Evolutionary conservation across 2,797 vertebrate species (phyloP).

Genomic region (Chelon auratus): DNA sequence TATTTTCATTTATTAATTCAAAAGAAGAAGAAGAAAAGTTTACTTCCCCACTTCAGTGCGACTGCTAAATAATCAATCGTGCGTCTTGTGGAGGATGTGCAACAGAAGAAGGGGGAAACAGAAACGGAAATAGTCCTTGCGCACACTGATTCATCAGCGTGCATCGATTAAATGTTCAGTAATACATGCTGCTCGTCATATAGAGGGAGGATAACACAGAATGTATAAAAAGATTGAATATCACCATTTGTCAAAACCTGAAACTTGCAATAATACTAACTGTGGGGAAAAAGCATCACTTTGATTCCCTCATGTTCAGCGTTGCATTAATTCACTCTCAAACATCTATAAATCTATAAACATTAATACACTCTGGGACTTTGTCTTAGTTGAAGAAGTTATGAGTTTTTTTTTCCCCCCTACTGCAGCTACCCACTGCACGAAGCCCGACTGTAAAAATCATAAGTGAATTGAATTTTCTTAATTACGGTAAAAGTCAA

Average conservation of each 20-base stretch:
- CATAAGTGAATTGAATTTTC: conserved; percentile 80
- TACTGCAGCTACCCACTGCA: conserved; percentile 49
- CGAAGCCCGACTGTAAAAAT: conserved; percentile 67
- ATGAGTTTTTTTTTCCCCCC: conserved; percentile 25
- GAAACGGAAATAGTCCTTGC: conserved; percentile 42
- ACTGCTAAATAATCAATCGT: conserved; percentile 67
- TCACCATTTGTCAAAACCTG: conserved; percentile 35
- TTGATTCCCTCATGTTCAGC: conserved; percentile 30
- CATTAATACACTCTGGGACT: conserved; percentile 61
- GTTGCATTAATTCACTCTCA: conserved; percentile 47
- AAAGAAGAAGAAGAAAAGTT: conserved; percentile 50
- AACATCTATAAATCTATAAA: conserved; percentile 61
- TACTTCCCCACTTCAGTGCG: conserved; percentile 41
- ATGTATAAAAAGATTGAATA: not conserved
- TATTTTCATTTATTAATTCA: conserved; percentile 68
- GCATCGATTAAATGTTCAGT: conserved; percentile 24
- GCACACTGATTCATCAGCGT: conserved; percentile 36
- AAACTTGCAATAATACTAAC: not conserved
- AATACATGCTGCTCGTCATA: not conserved
- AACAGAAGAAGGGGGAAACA: conserved; percentile 54
- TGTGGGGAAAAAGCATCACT: conserved; percentile 10
- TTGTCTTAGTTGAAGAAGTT: conserved; percentile 64
- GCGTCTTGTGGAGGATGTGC: conserved; percentile 64
- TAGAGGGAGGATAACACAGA: not conserved
- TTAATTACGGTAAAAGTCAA: conserved; percentile 81